Conservation (phyloP, 2,797 vertebrate species). For the Hemitrygon akajei region DNA sequence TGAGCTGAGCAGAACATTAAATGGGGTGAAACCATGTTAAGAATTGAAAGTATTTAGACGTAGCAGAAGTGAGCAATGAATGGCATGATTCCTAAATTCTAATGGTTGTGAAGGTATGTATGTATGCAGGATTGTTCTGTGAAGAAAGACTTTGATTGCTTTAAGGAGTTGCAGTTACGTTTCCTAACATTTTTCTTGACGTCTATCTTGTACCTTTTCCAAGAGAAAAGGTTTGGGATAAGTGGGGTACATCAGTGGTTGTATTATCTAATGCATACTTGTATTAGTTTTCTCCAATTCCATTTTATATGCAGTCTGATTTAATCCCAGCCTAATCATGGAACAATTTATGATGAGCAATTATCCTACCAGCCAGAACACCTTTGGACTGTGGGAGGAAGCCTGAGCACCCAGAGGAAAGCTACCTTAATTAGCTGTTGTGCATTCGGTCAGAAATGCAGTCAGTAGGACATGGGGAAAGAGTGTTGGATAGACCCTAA, state of each 20-base stretch:
- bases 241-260: neutral
- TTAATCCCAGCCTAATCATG: too few relatives aligned
- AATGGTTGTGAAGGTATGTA: neutral
- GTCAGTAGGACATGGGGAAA: neutral
- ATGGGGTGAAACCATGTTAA: neutral
- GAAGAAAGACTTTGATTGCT: neutral
- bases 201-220: neutral
- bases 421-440: neutral
- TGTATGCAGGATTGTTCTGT: neutral
- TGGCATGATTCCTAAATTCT: neutral
- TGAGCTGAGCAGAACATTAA: neutral
- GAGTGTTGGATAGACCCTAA: neutral
- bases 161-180: neutral
- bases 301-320: too few relatives aligned
- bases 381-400: too few relatives aligned
- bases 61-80: neutral
- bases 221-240: neutral
- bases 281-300: neutral
- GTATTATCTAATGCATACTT: neutral
- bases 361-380: too few relatives aligned
- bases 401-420: too few relatives aligned
- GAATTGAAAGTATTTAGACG: neutral
- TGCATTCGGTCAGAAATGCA: neutral
- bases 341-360: too few relatives aligned
- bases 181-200: neutral